Evolutionary conservation across 2,888 invertebrate species (phyloP), one percentile per base, ranked within the genome.

Genomic region (Marasmarcha lunaedactyla): DNA sequence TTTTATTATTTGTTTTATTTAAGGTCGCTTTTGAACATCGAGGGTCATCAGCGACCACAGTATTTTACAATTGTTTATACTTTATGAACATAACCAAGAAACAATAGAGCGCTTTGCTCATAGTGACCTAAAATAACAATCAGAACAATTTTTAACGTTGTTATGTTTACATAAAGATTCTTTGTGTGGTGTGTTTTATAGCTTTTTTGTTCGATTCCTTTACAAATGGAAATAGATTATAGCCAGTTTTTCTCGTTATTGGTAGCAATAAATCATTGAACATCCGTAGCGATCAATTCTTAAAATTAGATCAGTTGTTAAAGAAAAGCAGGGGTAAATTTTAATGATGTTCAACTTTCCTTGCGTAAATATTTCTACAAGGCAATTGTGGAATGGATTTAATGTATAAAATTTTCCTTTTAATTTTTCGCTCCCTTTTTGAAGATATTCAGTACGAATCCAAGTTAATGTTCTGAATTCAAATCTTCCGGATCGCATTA

Each of bases 401-500:
- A 20, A 20, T 20, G 7, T 3, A 7, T 20, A 20, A 7, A 20
- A 20, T 20, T 20, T 20, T 20, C 20, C 7, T 20, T 20, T 5
- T 20, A 20, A 20, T 20, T 20, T 20, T 20, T 20, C 20, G 20
- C 20, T 20, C 20, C 20, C 20, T 36, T 11, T 47, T 41, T 10
- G 15, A 38, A 36, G 14, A 15, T 15, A 36, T 4, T 15, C 1
- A 60, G 64, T 65, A 71, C 71, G 76, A 81, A 81, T 79, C 74
- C 69, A 68, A 79, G 71, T 76, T 74, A 79, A 77, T 78, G 74
- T 74, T 69, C 73, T 55, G 71, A 73, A 78, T 81, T 79, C 77
- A 81, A 81, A 81, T 81, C 76, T 79, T 78, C 79, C 79, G 81
- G 79, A 79, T 79, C 79, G 70, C 76, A 81, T 79, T 81, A 81